These are phyloP conservation scores for Euura saliciscinereae DNA, from an alignment of 1,140 invertebrate species.

Conservation along the genomic window DNA sequence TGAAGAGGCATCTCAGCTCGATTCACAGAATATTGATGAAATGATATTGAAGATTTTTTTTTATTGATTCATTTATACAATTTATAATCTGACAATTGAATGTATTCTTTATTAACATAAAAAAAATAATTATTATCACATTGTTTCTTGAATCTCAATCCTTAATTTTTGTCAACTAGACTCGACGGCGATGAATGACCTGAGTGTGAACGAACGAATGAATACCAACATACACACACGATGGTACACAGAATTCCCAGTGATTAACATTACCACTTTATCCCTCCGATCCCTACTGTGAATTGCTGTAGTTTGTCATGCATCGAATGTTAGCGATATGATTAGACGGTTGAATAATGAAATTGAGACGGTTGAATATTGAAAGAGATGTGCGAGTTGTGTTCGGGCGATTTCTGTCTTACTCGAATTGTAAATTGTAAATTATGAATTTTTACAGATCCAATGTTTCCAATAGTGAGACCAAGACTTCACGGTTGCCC, in stretches of 20 bases:
- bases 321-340: background rate
- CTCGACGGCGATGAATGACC: no score
- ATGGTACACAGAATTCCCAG: no score
- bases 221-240: no score
- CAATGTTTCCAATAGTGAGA: conserved; percentile 55
- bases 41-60: conserved; percentile 11
- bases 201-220: no score
- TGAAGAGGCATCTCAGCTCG: conserved; percentile 59
- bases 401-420: background rate
- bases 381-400: background rate
- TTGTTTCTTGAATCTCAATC: background rate
- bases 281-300: no score
- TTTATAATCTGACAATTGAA: background rate
- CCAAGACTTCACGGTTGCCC: conserved; percentile 55
- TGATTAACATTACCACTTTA: no score
- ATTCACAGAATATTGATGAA: conserved; percentile 35
- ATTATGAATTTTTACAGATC: conserved; percentile 50
- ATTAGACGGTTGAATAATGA: background rate
- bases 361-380: background rate
- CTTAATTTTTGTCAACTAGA: background rate
- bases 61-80: background rate
- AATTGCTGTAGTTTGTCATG: background rate
- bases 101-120: background rate
- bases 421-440: background rate
- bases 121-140: background rate